Base-by-base conservation (phyloP, 2,113 vertebrate species). In the Gavialis gangeticus region DNA sequence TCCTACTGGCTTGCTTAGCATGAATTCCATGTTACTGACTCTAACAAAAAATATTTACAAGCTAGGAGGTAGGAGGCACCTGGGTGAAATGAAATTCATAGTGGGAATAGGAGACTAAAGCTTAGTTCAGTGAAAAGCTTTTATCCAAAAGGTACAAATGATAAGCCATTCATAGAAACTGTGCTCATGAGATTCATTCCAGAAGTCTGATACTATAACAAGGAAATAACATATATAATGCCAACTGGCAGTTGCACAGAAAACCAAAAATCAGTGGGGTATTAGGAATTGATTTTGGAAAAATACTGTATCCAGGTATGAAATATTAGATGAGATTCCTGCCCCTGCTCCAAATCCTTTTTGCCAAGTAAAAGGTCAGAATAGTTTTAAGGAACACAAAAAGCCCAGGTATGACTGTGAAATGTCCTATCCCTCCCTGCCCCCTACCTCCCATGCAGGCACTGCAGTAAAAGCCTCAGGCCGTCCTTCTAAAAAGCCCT, bases 291-390 rank as follows among this genome's bases (percentile, higher is more conserved):
- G 55, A 93, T 82, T 78, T 69, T 27, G 30, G 24, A 87, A 75
- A 95, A 90, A 91, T 16, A 67, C 18, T 4, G 3, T 94, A 94
- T 90, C 54, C 67, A 95, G 91, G 90, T 91, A 91, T 87, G 63
- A 92, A 76, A 71, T 67, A 91, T 81, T 90, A 92, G 21, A 79
- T 92, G 82, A 93, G 19, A 93, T 78, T 89, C 86, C 73, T 88
- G 67, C 56, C 73, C 37, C 87, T 63, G 66, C 54, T 94, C 85
- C 37, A 88, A 6, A 2, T 90, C 16, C 88, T 96, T 86, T 21
- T 63, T 73, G 5, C 10, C 12, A 54, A 27, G 4, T 57, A 75
- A 91, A 87, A 87, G 62, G 54, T 22, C 64, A 1, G 0, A 55
- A 5, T 10, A 57, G 15, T 63, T 28, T 91, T 84, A 90, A 91